A percentile compares a stretch with the other conserved stretches of the same genome.
phyloP scores from a whole-genome alignment of 2,113 vertebrate genomes.

The Sakesphorus luctuosus region DNA sequence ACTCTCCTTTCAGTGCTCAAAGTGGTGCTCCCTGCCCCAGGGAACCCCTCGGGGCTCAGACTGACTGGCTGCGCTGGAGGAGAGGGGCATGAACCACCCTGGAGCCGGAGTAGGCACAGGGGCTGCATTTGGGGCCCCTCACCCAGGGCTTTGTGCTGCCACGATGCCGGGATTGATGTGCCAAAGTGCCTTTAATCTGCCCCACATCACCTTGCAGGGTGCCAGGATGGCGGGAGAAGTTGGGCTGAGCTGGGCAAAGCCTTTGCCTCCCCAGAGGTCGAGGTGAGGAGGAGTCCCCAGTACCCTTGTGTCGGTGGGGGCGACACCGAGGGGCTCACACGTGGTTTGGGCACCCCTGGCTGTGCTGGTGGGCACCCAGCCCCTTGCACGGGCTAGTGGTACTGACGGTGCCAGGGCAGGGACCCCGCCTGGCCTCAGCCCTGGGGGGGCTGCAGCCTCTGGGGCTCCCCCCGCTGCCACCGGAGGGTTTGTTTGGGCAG shows the following conservation, averaged over 20 bases:
- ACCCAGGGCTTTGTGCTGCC: background rate
- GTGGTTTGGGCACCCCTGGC: background rate
- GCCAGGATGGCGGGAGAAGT: background rate
- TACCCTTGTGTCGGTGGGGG: fast-evolving
- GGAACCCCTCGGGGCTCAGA: background rate
- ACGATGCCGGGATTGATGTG: fast-evolving
- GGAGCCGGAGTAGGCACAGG: background rate
- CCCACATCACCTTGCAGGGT: fast-evolving
- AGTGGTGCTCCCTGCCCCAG: background rate
- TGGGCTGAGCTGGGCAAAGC: background rate
- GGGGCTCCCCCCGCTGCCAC: background rate
- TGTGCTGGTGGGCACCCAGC: background rate
- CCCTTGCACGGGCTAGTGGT: background rate
- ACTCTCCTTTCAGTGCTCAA: background rate
- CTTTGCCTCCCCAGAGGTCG: fast-evolving
- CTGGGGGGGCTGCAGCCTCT: background rate
- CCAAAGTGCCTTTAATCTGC: background rate
- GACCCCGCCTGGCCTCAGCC: background rate
- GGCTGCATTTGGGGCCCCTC: fast-evolving
- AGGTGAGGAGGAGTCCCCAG: background rate
- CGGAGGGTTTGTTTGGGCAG: background rate
- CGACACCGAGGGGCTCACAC: fast-evolving
- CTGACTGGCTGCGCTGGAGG: background rate
- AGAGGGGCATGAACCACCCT: background rate
- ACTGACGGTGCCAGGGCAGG: background rate